These are phyloP conservation scores for Drosophila tsacasi DNA, from an alignment of 1,140 invertebrate genomes.

Conservation along the genomic window DNA sequence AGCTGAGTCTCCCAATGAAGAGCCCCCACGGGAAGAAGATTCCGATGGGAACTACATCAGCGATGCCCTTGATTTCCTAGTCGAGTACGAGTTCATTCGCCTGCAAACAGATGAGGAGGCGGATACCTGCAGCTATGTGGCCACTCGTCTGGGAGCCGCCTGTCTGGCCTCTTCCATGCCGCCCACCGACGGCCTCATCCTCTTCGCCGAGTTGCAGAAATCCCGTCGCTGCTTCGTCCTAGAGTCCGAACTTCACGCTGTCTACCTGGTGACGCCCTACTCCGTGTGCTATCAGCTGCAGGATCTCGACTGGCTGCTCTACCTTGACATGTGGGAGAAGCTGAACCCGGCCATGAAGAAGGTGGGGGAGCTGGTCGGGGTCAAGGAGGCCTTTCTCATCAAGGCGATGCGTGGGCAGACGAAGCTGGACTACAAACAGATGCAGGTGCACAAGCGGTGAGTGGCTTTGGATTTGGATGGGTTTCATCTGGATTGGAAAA, in stretches of 20 bases:
- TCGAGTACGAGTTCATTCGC: constrained; percentile 87
- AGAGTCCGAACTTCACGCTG: constrained; percentile 97
- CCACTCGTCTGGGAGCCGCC: constrained; percentile 95
- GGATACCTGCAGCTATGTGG: constrained; percentile 87
- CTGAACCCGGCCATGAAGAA: constrained; percentile 92
- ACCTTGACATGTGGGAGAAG: constrained; percentile 93
- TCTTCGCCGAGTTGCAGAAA: constrained; percentile 96
- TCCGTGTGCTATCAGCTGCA: constrained; percentile 92
- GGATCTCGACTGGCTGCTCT: constrained; percentile 95
- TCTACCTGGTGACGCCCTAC: constrained; percentile 96
- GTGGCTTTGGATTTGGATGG: background rate
- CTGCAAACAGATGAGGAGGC: constrained; percentile 86
- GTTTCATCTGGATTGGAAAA: background rate
- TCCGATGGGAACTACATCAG: constrained; percentile 42
- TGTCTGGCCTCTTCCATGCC: constrained; percentile 96
- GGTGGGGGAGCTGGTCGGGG: constrained; percentile 96
- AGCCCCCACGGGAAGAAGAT: constrained; percentile 16
- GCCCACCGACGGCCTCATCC: constrained; percentile 94
- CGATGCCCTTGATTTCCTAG: constrained; percentile 85
- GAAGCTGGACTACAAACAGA: constrained; percentile 86
- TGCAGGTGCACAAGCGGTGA: constrained; percentile 87
- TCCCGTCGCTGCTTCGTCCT: constrained; percentile 96
- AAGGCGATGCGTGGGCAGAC: constrained; percentile 90
- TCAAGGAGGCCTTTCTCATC: constrained; percentile 95
- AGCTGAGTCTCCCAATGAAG: constrained; percentile 2